Percentiles rank a stretch among this genome's conserved stretches.
These are phyloP conservation scores for Stichodactyla helianthus DNA, from an alignment of 64 coral and sea anemone genomes.

Conservation along the genomic window DNA sequence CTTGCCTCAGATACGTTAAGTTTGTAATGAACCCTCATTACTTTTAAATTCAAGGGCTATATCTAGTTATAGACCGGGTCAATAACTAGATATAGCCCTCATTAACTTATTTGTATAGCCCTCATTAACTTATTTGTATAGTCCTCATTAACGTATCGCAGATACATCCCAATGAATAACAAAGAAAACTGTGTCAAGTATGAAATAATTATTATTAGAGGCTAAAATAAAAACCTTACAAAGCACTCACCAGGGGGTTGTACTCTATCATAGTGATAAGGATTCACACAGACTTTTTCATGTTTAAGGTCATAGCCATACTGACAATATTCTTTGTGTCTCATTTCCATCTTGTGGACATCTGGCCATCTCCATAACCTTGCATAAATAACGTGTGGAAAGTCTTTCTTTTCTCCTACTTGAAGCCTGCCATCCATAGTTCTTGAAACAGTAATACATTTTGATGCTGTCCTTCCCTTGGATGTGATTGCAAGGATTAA, in stretches of 20 bases:
- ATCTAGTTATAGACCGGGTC: no score
- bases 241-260: conserved; percentile 84
- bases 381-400: conserved; percentile 98
- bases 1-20: no score
- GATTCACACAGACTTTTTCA: conserved; percentile 99
- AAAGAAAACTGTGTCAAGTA: no score
- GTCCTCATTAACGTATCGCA: no score
- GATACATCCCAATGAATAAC: no score
- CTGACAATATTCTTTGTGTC: conserved; percentile 97
- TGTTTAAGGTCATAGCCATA: conserved; percentile 98
- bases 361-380: conserved; percentile 96
- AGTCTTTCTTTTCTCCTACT: conserved; percentile 99
- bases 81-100: no score
- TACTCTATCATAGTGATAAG: conserved; percentile 98
- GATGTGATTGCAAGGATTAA: conserved; percentile 95
- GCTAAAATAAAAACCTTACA: neutral
- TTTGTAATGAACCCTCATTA: no score
- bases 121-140: no score
- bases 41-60: no score
- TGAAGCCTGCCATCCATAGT: conserved; percentile 98
- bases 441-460: conserved; percentile 91
- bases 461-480: conserved; percentile 85
- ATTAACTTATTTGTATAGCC: no score
- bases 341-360: conserved; percentile 99
- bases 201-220: no score